Evolutionary conservation across 2,113 vertebrate species (phyloP).

Genomic region (Pseudopipra pipra): DNA sequence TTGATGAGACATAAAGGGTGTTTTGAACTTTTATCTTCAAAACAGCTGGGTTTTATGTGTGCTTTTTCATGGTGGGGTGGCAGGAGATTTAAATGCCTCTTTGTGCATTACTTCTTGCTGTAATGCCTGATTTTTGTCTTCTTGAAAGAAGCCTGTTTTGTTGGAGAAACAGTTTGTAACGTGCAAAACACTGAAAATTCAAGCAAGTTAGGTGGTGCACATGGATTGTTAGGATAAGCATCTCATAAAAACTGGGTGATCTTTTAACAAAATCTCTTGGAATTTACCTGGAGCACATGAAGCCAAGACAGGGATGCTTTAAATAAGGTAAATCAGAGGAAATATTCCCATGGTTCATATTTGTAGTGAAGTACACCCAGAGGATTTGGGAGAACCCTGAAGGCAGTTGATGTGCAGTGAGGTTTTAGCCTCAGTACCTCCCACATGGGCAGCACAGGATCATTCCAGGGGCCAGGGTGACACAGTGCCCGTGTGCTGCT

Average conservation of each 20-base stretch:
- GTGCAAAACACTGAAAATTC: not conserved
- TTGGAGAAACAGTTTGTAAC: not conserved
- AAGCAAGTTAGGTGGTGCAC: not conserved
- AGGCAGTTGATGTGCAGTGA: not conserved
- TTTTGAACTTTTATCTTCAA: not conserved
- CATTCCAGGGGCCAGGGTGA: rapidly evolving
- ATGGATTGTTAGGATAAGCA: not conserved
- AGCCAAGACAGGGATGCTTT: not conserved
- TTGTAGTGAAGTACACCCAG: not conserved
- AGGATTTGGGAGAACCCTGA: not conserved
- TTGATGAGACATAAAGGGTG: not conserved
- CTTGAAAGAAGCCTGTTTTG: not conserved
- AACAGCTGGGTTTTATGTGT: not conserved
- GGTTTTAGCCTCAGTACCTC: not conserved
- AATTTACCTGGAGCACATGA: rapidly evolving
- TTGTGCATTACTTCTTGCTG: not conserved
- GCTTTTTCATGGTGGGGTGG: not conserved
- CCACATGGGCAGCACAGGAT: rapidly evolving
- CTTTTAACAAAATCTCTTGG: not conserved
- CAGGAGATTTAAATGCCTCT: not conserved
- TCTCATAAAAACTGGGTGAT: not conserved
- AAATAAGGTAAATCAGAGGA: not conserved
- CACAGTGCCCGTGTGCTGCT: not conserved
- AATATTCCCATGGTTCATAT: not conserved
- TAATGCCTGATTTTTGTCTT: not conserved